Conservation (phyloP, 2,797 vertebrate genomes). For the Tragelaphus eurycerus region DNA sequence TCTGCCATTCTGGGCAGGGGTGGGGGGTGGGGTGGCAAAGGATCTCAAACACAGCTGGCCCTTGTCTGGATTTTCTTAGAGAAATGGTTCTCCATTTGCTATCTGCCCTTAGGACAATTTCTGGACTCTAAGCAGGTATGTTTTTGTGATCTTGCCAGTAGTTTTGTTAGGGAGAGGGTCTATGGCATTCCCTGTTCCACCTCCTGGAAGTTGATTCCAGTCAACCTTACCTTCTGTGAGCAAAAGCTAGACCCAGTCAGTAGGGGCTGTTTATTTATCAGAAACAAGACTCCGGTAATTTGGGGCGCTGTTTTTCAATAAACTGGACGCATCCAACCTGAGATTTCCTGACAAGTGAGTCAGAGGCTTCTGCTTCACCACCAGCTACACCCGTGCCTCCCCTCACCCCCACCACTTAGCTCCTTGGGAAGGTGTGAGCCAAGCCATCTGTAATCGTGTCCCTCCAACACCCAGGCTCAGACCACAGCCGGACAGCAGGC, state of each 20-base stretch:
- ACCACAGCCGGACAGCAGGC: neutral
- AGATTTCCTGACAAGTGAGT: neutral
- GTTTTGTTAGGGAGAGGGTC: neutral
- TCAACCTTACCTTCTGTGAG: neutral
- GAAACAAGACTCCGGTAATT: neutral
- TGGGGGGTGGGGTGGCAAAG: neutral
- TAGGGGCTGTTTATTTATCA: neutral
- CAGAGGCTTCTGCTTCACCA: neutral
- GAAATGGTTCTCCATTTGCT: neutral
- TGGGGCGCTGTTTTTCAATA: neutral
- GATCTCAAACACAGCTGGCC: neutral
- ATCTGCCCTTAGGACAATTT: neutral
- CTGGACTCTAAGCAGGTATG: neutral
- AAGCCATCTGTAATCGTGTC: neutral
- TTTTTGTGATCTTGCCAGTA: neutral
- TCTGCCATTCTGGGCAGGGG: neutral
- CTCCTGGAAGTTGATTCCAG: neutral
- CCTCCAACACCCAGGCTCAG: neutral
- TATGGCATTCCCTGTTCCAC: neutral
- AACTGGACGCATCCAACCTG: neutral
- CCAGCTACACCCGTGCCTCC: neutral
- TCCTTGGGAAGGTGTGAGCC: neutral
- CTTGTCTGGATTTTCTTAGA: neutral
- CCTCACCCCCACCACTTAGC: fast-evolving
- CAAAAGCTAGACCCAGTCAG: neutral